Percentiles rank a stretch among this genome's conserved stretches.
Evolutionary conservation across 2,797 vertebrate species (phyloP).

Genomic region (Danio kyathit): DNA sequence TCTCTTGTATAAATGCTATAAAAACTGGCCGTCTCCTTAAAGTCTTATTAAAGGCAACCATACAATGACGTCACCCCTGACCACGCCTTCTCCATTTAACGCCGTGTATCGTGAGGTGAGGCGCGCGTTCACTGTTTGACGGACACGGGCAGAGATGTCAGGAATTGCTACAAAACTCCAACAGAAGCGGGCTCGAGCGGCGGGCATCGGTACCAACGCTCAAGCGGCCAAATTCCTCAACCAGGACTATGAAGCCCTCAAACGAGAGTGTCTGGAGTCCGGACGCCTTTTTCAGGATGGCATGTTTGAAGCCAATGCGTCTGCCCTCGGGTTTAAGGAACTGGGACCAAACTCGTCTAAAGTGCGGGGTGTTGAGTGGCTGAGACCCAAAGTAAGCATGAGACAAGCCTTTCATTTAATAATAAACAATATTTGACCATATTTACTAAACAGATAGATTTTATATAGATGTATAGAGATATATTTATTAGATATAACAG

Average conservation of each 20-base stretch:
- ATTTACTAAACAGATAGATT: too few relatives aligned
- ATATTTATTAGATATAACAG: too few relatives aligned
- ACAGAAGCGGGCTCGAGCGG: constrained; percentile 68
- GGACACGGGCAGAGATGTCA: constrained; percentile 70
- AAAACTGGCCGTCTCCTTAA: too few relatives aligned
- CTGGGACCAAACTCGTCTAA: constrained; percentile 80
- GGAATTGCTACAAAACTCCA: constrained; percentile 76
- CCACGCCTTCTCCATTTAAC: neutral
- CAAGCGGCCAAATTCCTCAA: constrained; percentile 75
- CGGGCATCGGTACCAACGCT: constrained; percentile 76
- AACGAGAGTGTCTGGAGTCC: constrained; percentile 72
- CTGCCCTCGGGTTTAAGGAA: constrained; percentile 84
- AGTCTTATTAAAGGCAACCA: too few relatives aligned
- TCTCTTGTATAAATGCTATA: too few relatives aligned
- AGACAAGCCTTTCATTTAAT: neutral
- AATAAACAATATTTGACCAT: neutral
- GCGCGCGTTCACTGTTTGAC: neutral
- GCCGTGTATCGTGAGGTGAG: neutral
- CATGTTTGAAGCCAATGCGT: constrained; percentile 73
- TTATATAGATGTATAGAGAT: too few relatives aligned
- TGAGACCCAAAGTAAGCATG: constrained; percentile 76
- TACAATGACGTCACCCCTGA: neutral
- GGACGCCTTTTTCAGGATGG: constrained; percentile 82
- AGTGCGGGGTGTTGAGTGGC: constrained; percentile 78
- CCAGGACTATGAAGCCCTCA: constrained; percentile 82